Evolutionary conservation across 1,140 invertebrate genomes (phyloP).

Genomic region (Caerostris extrusa): DNA sequence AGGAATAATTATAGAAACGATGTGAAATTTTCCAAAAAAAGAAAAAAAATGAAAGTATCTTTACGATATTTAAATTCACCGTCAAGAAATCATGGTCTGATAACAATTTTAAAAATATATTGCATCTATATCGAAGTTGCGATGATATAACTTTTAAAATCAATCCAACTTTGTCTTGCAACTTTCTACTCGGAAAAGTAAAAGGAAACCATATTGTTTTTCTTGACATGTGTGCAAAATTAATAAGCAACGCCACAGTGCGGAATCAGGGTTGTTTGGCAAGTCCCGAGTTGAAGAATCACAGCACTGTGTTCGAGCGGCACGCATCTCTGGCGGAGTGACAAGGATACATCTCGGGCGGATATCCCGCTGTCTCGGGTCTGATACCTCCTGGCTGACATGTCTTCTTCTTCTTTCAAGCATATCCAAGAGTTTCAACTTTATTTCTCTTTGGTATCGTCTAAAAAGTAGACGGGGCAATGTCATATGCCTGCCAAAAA

Average conservation of each 20-base stretch:
- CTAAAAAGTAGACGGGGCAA: not conserved
- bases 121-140: too few species aligned
- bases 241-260: not conserved
- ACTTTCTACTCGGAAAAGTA: not conserved
- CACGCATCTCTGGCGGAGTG: not conserved
- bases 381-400: not conserved
- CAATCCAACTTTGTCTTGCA: too few species aligned
- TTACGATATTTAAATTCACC: too few species aligned
- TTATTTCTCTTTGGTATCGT: too few species aligned
- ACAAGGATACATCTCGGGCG: not conserved
- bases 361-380: constrained; percentile 16
- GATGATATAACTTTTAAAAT: too few species aligned
- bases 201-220: not conserved
- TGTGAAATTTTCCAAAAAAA: too few species aligned
- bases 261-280: not conserved
- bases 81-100: too few species aligned
- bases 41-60: too few species aligned
- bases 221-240: not conserved
- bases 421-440: not conserved
- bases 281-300: not conserved
- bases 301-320: not conserved
- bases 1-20: too few species aligned
- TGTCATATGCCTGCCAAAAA: too few species aligned
- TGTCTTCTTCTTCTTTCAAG: not conserved
- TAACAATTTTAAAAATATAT: not conserved